Percentiles rank a stretch among this genome's conserved stretches.
These are phyloP conservation scores for Carassius gibelio DNA, from an alignment of 2,113 vertebrate species.

Conservation along the genomic window DNA sequence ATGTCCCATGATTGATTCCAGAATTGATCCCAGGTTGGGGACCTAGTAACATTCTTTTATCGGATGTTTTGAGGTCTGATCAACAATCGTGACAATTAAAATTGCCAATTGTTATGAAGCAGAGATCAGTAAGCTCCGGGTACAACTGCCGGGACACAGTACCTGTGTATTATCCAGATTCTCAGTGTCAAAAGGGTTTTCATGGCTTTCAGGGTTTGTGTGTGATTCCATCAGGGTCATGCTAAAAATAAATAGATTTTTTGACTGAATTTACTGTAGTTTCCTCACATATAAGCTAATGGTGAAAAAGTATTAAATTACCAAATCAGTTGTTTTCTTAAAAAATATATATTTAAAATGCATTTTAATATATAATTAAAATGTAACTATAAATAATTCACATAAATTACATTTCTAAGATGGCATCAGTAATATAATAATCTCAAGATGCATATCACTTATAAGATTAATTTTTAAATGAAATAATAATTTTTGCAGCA, in stretches of 20 bases:
- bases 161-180: too few relatives aligned
- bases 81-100: too few relatives aligned
- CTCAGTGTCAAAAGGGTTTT: too few relatives aligned
- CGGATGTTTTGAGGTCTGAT: too few relatives aligned
- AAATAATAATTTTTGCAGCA: not conserved
- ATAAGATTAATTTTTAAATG: not conserved
- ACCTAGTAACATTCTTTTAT: too few relatives aligned
- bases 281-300: not conserved
- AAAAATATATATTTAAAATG: not conserved
- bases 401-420: not conserved
- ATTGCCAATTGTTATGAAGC: too few relatives aligned
- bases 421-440: not conserved
- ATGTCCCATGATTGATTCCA: too few relatives aligned
- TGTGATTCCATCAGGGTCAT: not conserved
- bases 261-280: not conserved
- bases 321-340: not conserved
- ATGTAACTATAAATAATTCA: not conserved
- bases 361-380: not conserved
- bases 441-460: not conserved
- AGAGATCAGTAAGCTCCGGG: too few relatives aligned
- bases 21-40: too few relatives aligned
- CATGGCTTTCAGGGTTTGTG: too few relatives aligned
- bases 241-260: not conserved
- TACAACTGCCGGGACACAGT: too few relatives aligned
- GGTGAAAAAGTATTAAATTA: too few relatives aligned